Conservation (phyloP, 2,113 vertebrate genomes). For the Tupaia tana region DNA sequence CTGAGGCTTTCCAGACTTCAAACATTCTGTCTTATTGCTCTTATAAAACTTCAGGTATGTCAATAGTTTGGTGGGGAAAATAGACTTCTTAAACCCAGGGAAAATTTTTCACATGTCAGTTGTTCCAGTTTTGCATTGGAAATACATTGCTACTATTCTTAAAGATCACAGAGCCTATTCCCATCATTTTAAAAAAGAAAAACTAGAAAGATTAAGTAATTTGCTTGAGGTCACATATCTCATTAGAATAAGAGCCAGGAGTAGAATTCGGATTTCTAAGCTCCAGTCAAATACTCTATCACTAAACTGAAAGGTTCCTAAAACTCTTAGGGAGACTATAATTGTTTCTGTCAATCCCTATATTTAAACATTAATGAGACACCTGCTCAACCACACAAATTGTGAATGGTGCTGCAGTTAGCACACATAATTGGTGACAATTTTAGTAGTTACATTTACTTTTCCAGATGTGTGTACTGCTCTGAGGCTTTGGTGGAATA, state of each 20-base stretch:
- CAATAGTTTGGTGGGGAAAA: not conserved
- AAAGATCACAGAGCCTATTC: not conserved
- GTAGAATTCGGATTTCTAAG: not conserved
- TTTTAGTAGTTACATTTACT: slow-evolving; percentile 35
- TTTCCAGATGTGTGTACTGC: slow-evolving; percentile 34
- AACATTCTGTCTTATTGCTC: not conserved
- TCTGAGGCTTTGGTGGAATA: not conserved
- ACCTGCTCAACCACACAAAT: slow-evolving; percentile 17
- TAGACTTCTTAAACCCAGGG: not conserved
- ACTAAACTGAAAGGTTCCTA: slow-evolving; percentile 25
- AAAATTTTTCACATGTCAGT: not conserved
- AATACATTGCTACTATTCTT: not conserved
- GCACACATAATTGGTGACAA: slow-evolving; percentile 32
- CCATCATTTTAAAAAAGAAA: slow-evolving; percentile 51
- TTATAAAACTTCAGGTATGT: not conserved
- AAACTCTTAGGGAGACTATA: not conserved
- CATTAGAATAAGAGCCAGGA: slow-evolving; percentile 2
- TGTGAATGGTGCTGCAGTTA: slow-evolving; percentile 37
- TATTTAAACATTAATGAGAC: slow-evolving; percentile 63
- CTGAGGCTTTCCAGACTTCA: not conserved
- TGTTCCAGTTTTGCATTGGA: not conserved
- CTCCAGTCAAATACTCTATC: not conserved
- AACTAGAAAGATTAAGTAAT: not conserved
- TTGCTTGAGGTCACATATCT: slow-evolving; percentile 40
- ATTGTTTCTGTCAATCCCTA: slow-evolving; percentile 54